These are phyloP conservation scores for Arizona elegans DNA, from an alignment of 2,113 vertebrate species.

Conservation along the genomic window DNA sequence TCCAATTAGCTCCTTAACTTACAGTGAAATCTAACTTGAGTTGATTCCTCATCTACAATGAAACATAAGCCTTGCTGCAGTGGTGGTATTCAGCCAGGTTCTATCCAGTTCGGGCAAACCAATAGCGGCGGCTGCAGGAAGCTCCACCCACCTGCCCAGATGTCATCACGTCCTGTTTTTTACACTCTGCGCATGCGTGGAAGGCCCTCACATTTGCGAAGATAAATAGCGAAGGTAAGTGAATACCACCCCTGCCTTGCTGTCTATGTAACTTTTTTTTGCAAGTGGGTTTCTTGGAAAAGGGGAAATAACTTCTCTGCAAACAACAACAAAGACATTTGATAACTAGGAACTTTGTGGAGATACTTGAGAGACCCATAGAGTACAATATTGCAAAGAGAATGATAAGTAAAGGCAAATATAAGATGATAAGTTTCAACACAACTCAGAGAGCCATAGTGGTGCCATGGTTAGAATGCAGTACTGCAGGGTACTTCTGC, in stretches of 20 bases:
- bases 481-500: too few species aligned
- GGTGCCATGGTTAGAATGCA: too few species aligned
- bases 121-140: too few species aligned
- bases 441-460: neutral
- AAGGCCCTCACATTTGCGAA: too few species aligned
- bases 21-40: neutral
- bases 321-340: slow-evolving; percentile 40
- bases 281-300: slow-evolving; percentile 26
- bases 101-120: too few species aligned
- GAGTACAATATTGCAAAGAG: slow-evolving; percentile 1
- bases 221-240: too few species aligned
- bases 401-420: neutral
- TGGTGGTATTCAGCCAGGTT: too few species aligned
- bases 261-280: slow-evolving; percentile 6
- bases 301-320: slow-evolving; percentile 28
- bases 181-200: too few species aligned
- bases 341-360: slow-evolving; percentile 38
- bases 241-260: slow-evolving; percentile 1
- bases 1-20: neutral
- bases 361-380: slow-evolving; percentile 25
- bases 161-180: too few species aligned
- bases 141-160: too few species aligned
- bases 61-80: slow-evolving; percentile 31
- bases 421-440: slow-evolving; percentile 15
- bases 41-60: slow-evolving; percentile 19